Evolutionary conservation across 2,797 vertebrate species (phyloP).

Genomic region (Holocentrus rufus): DNA sequence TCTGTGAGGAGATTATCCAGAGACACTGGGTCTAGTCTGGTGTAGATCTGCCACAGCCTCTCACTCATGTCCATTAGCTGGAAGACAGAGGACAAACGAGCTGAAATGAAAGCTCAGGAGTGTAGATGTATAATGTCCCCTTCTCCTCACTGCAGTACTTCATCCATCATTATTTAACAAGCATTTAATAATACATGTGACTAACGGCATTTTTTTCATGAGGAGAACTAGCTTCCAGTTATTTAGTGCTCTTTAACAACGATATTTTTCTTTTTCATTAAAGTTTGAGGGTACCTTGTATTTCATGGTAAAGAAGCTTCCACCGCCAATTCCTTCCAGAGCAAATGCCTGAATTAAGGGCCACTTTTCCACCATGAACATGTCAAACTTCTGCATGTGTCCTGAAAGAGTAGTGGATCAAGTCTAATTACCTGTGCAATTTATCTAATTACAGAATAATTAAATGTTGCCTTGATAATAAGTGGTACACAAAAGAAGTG

Average conservation of each 20-base stretch:
- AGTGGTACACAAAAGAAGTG: neutral
- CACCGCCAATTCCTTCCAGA: conserved; percentile 95
- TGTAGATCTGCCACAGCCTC: conserved; percentile 91
- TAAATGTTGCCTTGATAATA: neutral
- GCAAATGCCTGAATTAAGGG: conserved; percentile 97
- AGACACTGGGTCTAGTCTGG: conserved; percentile 91
- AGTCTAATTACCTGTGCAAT: conserved; percentile 36
- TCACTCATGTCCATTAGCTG: conserved; percentile 95
- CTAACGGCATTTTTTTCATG: neutral
- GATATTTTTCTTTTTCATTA: neutral
- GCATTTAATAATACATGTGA: neutral
- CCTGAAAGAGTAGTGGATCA: conserved; percentile 80
- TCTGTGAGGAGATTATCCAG: conserved; percentile 88
- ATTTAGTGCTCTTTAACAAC: neutral
- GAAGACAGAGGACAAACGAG: conserved; percentile 29
- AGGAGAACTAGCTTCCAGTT: neutral
- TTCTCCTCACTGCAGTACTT: neutral
- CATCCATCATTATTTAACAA: neutral
- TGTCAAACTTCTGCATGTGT: conserved; percentile 94
- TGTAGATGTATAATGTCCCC: neutral
- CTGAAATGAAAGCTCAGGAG: neutral
- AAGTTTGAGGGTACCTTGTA: conserved; percentile 85
- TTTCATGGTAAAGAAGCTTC: conserved; percentile 97
- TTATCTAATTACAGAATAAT: conserved; percentile 3
- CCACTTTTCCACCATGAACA: conserved; percentile 98